Conservation (phyloP, 2,113 vertebrate genomes). For the Monopterus albus region DNA sequence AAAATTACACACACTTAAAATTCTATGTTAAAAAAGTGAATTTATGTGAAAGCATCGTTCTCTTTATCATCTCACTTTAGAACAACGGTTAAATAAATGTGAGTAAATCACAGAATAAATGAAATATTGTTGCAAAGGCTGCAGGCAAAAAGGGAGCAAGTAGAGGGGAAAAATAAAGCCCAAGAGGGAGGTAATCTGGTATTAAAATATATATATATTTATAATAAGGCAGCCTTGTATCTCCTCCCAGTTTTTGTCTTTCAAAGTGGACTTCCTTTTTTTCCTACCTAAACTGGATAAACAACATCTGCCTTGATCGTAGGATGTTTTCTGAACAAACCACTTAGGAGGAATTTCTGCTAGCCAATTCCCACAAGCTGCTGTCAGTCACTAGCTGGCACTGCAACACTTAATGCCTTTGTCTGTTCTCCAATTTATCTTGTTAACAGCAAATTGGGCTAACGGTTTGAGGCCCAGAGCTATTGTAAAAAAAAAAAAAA, state of each 20-base stretch:
- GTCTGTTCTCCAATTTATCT: constrained; percentile 87
- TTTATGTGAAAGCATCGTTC: not conserved
- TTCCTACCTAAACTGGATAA: constrained; percentile 80
- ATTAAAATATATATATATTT: constrained; percentile 26
- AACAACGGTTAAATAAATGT: constrained; percentile 13
- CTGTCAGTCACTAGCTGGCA: constrained; percentile 86
- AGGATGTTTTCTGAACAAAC: constrained; percentile 84
- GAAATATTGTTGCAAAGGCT: constrained; percentile 4
- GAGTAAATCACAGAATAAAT: constrained; percentile 24
- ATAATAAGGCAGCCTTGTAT: constrained; percentile 37
- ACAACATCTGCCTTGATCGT: constrained; percentile 85
- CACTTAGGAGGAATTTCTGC: constrained; percentile 85
- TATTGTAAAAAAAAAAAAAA: constrained; percentile 74
- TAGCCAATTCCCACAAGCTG: constrained; percentile 85
- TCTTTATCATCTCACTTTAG: constrained; percentile 2
- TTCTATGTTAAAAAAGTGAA: too few species aligned
- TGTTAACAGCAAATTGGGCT: constrained; percentile 86
- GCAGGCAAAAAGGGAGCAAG: constrained; percentile 33
- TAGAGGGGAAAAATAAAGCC: not conserved
- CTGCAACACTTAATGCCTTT: constrained; percentile 86
- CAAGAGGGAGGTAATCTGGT: constrained; percentile 35
- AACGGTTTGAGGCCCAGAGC: constrained; percentile 77
- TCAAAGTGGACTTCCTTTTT: constrained; percentile 67
- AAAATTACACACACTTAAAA: constrained; percentile 15
- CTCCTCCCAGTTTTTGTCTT: constrained; percentile 67